A percentile compares a stretch with the other conserved stretches of the same genome.
phyloP scores from a whole-genome alignment of 2,113 vertebrate genomes.

The Phalacrocorax brasilianus region DNA sequence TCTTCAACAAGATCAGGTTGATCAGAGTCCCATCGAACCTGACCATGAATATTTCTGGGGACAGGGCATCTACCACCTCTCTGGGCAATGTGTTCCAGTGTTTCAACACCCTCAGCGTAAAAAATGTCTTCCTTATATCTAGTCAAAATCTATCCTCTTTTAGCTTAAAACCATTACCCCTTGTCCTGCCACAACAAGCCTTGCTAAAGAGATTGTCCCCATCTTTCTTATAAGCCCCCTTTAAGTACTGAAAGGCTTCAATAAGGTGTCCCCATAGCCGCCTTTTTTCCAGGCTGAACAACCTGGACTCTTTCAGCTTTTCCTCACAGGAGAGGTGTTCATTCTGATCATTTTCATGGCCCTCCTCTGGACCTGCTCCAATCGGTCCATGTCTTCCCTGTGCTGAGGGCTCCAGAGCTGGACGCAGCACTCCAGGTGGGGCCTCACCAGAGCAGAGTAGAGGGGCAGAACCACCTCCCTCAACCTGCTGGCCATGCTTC shows the following conservation, averaged over 20 bases:
- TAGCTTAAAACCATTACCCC: not conserved
- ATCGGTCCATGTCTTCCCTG: not conserved
- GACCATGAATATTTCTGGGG: not conserved
- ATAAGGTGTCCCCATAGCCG: accelerated
- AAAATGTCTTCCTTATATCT: not conserved
- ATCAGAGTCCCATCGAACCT: not conserved
- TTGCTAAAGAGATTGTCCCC: not conserved
- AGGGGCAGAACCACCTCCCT: not conserved
- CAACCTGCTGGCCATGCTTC: not conserved
- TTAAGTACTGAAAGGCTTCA: not conserved
- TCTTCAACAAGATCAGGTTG: not conserved
- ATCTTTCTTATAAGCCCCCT: not conserved
- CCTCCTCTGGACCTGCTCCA: not conserved
- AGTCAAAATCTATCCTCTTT: not conserved
- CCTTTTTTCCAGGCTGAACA: not conserved
- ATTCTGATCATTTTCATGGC: not conserved
- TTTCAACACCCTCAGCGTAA: not conserved
- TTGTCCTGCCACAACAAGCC: not conserved
- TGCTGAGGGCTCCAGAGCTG: not conserved
- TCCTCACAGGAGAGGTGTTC: not conserved
- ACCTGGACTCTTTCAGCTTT: not conserved
- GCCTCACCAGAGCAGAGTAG: not conserved
- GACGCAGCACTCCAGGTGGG: not conserved
- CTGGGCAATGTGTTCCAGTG: not conserved
- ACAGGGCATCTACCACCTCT: not conserved